A percentile compares a stretch with the other conserved stretches of the same genome.
These are phyloP conservation scores for Ectemnius lituratus DNA, from an alignment of 2,888 invertebrate species.

Conservation along the genomic window DNA sequence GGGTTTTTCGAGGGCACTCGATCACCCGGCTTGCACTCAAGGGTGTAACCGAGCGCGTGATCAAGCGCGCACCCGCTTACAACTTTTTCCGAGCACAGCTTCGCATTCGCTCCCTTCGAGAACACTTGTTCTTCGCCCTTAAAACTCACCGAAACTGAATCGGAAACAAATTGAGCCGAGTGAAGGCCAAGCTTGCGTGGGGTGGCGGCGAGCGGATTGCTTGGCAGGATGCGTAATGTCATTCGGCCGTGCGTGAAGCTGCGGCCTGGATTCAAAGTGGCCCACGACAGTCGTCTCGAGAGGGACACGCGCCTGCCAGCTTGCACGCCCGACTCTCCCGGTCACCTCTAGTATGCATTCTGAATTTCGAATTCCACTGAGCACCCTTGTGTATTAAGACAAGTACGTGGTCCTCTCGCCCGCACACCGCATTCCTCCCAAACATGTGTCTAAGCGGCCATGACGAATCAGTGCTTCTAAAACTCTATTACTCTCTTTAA, in stretches of 20 bases:
- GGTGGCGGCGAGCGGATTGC: constrained; percentile 30
- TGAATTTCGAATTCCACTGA: constrained; percentile 71
- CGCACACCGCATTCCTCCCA: neutral
- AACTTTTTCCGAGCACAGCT: constrained; percentile 51
- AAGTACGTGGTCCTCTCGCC: constrained; percentile 50
- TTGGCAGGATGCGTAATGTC: constrained; percentile 52
- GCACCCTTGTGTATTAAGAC: constrained; percentile 72
- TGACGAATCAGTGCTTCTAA: too few species aligned
- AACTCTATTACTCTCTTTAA: too few species aligned
- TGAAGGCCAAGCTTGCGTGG: constrained; percentile 31
- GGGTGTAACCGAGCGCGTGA: constrained; percentile 74
- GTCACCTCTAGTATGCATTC: constrained; percentile 60
- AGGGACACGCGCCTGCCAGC: constrained; percentile 38
- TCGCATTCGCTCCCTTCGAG: constrained; percentile 47
- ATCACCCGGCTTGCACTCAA: constrained; percentile 61
- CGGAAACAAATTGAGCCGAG: constrained; percentile 69
- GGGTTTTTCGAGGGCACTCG: constrained; percentile 54
- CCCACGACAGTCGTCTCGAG: constrained; percentile 64
- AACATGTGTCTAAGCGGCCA: too few species aligned
- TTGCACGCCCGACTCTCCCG: constrained; percentile 36
- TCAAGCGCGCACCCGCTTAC: constrained; percentile 59
- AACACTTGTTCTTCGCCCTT: constrained; percentile 37
- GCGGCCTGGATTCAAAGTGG: constrained; percentile 66
- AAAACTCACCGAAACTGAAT: constrained; percentile 63
- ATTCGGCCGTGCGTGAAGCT: constrained; percentile 71